A percentile compares a stretch with the other conserved stretches of the same genome.
phyloP scores from a whole-genome alignment of 2,797 vertebrate species.

The Melanotaenia pygmaea region DNA sequence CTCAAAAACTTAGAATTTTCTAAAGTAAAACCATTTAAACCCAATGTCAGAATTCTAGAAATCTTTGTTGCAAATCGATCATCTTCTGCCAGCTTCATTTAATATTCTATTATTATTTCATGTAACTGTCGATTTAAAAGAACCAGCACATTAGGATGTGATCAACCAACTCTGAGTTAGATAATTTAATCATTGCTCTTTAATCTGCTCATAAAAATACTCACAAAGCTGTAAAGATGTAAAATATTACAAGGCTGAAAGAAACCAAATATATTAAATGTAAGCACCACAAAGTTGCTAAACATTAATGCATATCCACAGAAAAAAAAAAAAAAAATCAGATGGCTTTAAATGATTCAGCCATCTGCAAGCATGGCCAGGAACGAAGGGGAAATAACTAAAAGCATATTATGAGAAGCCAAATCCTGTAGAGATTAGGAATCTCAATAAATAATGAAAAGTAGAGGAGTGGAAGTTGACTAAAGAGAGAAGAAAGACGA shows the following conservation, averaged over 20 bases:
- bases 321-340: slow-evolving; percentile 31
- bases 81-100: background rate
- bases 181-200: slow-evolving; percentile 12
- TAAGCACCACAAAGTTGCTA: slow-evolving; percentile 38
- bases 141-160: slow-evolving; percentile 3
- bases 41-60: background rate
- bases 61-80: background rate
- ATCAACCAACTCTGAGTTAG: slow-evolving; percentile 6
- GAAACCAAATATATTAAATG: slow-evolving; percentile 29
- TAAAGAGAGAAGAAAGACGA: slow-evolving; percentile 39
- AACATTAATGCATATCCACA: slow-evolving; percentile 37
- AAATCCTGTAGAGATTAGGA: slow-evolving; percentile 63
- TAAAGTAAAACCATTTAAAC: slow-evolving; percentile 11
- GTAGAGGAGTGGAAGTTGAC: slow-evolving; percentile 25
- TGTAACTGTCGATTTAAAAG: background rate
- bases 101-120: slow-evolving; percentile 9
- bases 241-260: slow-evolving; percentile 24
- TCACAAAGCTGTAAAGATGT: slow-evolving; percentile 24
- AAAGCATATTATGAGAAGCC: slow-evolving; percentile 49
- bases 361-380: slow-evolving; percentile 31
- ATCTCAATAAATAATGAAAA: slow-evolving; percentile 43
- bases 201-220: slow-evolving; percentile 14
- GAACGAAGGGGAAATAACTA: slow-evolving; percentile 27
- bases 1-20: background rate
- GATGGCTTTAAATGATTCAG: slow-evolving; percentile 48